phyloP scores from a whole-genome alignment of 2,113 vertebrate species.

The Bambusicola thoracicus region DNA sequence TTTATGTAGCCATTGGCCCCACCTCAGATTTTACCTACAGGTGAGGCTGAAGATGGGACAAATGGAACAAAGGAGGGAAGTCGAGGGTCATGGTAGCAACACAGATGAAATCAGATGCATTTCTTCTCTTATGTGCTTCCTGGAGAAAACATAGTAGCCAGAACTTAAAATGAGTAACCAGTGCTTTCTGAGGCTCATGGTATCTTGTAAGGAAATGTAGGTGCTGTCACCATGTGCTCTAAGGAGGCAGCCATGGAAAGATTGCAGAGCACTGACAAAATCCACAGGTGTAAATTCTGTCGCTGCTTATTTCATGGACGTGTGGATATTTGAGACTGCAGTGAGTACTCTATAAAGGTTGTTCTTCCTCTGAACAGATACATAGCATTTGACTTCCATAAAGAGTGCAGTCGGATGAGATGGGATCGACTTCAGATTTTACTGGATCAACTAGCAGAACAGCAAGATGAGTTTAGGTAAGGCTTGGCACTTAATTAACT shows the following conservation, averaged over 20 bases:
- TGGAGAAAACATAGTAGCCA: too few species aligned
- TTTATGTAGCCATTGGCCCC: not conserved
- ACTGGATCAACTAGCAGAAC: conserved; percentile 87
- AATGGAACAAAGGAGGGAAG: not conserved
- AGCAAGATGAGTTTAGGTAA: conserved; percentile 93
- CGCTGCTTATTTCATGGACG: not conserved
- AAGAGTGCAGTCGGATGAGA: conserved; percentile 94
- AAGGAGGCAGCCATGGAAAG: not conserved
- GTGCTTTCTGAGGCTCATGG: too few species aligned
- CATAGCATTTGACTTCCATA: conserved; percentile 94
- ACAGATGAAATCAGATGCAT: too few species aligned
- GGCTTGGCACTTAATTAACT: not conserved
- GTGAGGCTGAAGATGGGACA: not conserved
- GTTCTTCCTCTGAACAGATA: conserved; percentile 79
- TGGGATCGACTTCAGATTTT: conserved; percentile 94
- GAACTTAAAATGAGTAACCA: too few species aligned
- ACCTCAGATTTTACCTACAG: not conserved
- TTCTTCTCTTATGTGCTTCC: too few species aligned
- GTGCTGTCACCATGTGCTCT: too few species aligned
- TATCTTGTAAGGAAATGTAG: too few species aligned
- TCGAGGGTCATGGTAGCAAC: not conserved
- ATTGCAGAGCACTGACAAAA: not conserved
- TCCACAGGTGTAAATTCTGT: not conserved
- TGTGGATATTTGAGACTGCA: not conserved
- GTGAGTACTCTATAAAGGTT: not conserved